Base-by-base conservation (phyloP, 1,140 invertebrate genomes). In the Scaptomyza pallida region DNA sequence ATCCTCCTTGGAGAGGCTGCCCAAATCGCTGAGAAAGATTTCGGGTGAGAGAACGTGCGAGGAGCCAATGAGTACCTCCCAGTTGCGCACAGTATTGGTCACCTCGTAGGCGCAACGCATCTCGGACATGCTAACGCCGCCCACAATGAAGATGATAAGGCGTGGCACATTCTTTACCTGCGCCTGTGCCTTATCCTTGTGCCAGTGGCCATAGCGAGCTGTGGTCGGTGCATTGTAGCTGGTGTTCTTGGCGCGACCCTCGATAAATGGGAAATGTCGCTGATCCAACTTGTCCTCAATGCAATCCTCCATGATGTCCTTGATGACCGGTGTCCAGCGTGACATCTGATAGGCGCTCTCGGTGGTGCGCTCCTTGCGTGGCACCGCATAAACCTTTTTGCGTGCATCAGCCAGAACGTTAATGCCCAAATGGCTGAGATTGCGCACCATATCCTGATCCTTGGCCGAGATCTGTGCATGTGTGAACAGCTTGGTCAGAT, bases 321-420 rank as follows among this genome's bases (percentile, higher is more conserved):
- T 99, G 23, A 99, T 93, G 15, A 99, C 94, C 0, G 99, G 99
- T 8, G 99, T 99, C 99, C 99, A 99, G 83, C 99, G 94, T 26
- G 98, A 99, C 97, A 99, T 99, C 92, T 99, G 99, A 92, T 99
- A 99, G 5, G 97, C 99, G 90, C 99, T 98, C 89, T 99, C 99
- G 2, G 97, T 98, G 60, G 98, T 97, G 62, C 99, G 94, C 92
- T 99, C 98, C 91, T 99, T 99, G 8, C 99, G 94, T 35, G 95
- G 94, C 19, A 97, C 95, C 70, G 95, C 94, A 79, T 98, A 98
- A 33, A 95, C 93, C 92, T 98, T 98, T 83, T 96, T 97, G 47
- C 96, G 94, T 76, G 96, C 95, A 93, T 99, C 98, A 65, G 96
- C 95, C 35, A 95, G 92, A 37, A 99, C 97, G 90, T 99, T 99